phyloP scores from a whole-genome alignment of 2,797 vertebrate genomes.

The Gymnothorax javanicus region DNA sequence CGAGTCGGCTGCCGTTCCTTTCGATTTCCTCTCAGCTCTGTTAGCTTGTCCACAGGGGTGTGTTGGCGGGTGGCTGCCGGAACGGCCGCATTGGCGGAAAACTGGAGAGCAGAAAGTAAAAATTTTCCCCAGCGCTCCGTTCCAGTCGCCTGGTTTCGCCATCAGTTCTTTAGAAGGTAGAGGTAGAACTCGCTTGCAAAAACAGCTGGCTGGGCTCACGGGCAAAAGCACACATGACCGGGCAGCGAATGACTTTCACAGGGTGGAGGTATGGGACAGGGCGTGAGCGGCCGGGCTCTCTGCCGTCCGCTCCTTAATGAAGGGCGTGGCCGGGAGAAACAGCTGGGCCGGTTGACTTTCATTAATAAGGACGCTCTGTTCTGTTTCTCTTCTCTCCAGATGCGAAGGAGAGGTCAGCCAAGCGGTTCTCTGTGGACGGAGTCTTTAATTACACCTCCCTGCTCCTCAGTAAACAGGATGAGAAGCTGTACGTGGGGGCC shows the following conservation, averaged over 20 bases:
- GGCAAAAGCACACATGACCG: too few relatives aligned
- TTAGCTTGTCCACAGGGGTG: neutral
- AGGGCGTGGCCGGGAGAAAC: neutral
- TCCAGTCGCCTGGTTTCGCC: too few relatives aligned
- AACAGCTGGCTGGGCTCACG: too few relatives aligned
- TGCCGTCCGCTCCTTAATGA: neutral
- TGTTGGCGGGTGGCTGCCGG: neutral
- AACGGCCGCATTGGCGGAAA: neutral
- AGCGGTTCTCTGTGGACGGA: conserved; percentile 73
- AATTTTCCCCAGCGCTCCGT: too few relatives aligned
- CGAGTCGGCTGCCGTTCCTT: neutral
- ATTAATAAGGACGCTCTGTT: conserved; percentile 9
- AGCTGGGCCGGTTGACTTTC: neutral
- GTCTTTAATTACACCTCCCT: conserved; percentile 84
- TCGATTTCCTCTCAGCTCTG: neutral
- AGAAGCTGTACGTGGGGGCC: conserved; percentile 83
- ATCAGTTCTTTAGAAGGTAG: too few relatives aligned
- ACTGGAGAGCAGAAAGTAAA: too few relatives aligned
- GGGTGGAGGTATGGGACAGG: neutral
- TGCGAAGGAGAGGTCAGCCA: conserved; percentile 74
- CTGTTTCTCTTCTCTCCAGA: conserved; percentile 54
- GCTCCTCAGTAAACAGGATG: conserved; percentile 82
- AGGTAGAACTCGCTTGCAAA: too few relatives aligned
- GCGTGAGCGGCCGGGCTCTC: neutral
- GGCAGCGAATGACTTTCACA: neutral